Evolutionary conservation across 2,888 invertebrate species (phyloP), one percentile per base, ranked within the genome.

Genomic region (Eupsilia transversa): DNA sequence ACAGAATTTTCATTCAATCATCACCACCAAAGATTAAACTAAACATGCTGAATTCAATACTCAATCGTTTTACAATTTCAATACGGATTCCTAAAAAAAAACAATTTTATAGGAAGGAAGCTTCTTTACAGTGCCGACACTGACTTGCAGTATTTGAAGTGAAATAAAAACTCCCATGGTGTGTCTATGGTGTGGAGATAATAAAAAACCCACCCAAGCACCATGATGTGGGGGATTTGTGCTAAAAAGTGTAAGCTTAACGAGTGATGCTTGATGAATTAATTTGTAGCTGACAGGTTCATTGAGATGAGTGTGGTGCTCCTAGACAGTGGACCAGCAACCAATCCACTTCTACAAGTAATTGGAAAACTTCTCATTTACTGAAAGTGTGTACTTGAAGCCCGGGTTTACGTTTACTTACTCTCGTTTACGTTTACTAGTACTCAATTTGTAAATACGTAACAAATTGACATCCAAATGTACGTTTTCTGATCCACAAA

Each of bases 261-360:
- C 92, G 84, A 94, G 92, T 79, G 86, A 64, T 87, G 88, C 87
- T 89, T 94, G 95, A 96, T 91, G 92, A 83, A 87, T 94, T 94
- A 92, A 95, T 95, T 93, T 86, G 74, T 69, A 84, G 78, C 80
- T 92, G 93, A 93, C 93, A 91, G 83, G 85, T 89, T 38, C 6
- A 17, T n/a, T 1, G 5, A 69, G 35, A 41, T 68, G 66, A 7
- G 60, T 49, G n/a, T 41, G 67, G 80, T 74, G 74, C 68, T 73
- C 79, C 17, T 27, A 52, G 49, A 49, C 10, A 23, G n/a, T 52
- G 12, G n/a, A n/a, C 52, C 12, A 52, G n/a, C n/a, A n/a, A 52
- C 10, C n/a, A 52, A 12, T 52, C 1, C 12, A 12, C 52, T 52
- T 52, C n/a, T 12, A 52, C 12, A 52, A 52, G n/a, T 23, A 46